Evolutionary conservation across 1,140 invertebrate species (phyloP).

Genomic region (Triops longicaudatus): DNA sequence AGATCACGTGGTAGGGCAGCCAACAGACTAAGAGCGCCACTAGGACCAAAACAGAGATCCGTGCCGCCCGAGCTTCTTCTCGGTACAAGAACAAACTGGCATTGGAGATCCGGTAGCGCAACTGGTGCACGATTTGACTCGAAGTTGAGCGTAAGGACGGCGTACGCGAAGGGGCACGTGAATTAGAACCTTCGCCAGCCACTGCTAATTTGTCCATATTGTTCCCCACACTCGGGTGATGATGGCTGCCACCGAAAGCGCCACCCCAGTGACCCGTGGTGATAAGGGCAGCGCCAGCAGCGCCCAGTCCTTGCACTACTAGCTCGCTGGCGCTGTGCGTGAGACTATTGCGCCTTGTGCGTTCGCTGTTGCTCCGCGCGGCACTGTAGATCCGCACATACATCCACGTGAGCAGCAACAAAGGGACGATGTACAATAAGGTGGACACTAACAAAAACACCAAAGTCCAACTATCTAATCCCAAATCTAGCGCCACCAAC

Average conservation of each 20-base stretch:
- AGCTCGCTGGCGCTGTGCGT: constrained; percentile 30
- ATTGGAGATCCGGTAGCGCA: constrained; percentile 67
- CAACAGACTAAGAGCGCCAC: constrained; percentile 63
- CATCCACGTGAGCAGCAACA: constrained; percentile 56
- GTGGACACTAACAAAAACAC: constrained; percentile 25
- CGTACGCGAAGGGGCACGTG: constrained; percentile 26
- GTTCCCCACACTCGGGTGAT: constrained; percentile 3
- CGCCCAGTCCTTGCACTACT: constrained; percentile 21
- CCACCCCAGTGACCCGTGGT: not conserved
- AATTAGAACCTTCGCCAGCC: not conserved
- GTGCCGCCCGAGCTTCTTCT: constrained; percentile 68
- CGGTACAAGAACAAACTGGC: constrained; percentile 71
- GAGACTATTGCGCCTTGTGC: constrained; percentile 55
- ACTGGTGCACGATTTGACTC: constrained; percentile 47
- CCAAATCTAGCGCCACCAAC: not conserved
- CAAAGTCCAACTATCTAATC: constrained; percentile 21
- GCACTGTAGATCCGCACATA: constrained; percentile 62
- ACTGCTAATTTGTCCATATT: not conserved
- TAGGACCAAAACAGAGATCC: constrained; percentile 61
- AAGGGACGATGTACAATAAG: constrained; percentile 53
- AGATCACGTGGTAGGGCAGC: constrained; percentile 53
- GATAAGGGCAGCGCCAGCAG: constrained; percentile 19
- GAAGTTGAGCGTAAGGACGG: constrained; percentile 33
- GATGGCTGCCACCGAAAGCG: not conserved
- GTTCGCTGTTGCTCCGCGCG: constrained; percentile 56